These are phyloP conservation scores for Paratilapia polleni DNA, from an alignment of 2,113 vertebrate species.

Conservation along the genomic window DNA sequence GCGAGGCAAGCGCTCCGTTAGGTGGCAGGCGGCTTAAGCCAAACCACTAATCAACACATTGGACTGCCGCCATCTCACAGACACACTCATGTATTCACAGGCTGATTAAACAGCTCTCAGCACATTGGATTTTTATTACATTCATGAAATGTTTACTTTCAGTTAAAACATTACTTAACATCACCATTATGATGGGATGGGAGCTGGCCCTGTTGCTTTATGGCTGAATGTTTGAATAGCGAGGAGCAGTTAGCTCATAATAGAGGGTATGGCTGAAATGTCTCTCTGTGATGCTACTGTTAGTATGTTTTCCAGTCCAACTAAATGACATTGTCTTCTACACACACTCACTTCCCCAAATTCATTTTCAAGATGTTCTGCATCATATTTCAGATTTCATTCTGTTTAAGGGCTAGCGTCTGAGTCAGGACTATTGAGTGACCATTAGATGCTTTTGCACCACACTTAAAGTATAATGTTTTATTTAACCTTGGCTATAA, in stretches of 20 bases:
- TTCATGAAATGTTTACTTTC: slow-evolving; percentile 77
- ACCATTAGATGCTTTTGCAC: slow-evolving; percentile 51
- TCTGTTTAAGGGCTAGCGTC: slow-evolving; percentile 36
- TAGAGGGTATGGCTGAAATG: slow-evolving; percentile 34
- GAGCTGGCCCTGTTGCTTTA: slow-evolving; percentile 56
- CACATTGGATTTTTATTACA: slow-evolving; percentile 77
- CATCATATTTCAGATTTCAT: slow-evolving; percentile 21
- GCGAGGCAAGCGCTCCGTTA: slow-evolving; percentile 67
- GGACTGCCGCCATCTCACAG: slow-evolving; percentile 66
- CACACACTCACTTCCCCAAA: background rate
- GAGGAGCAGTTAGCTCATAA: slow-evolving; percentile 49
- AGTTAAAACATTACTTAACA: slow-evolving; percentile 76
- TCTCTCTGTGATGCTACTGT: slow-evolving; percentile 55
- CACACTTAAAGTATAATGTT: slow-evolving; percentile 46
- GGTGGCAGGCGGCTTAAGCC: slow-evolving; percentile 66
- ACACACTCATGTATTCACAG: slow-evolving; percentile 73
- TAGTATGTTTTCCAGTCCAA: slow-evolving; percentile 26
- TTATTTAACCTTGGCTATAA: slow-evolving; percentile 71
- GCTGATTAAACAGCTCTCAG: slow-evolving; percentile 78
- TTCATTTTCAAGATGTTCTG: slow-evolving; percentile 19
- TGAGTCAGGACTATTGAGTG: slow-evolving; percentile 43
- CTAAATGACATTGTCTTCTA: slow-evolving; percentile 45
- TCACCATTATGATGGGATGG: slow-evolving; percentile 66
- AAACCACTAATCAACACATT: slow-evolving; percentile 78
- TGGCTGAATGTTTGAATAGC: slow-evolving; percentile 23